These are phyloP conservation scores for Papilio machaon DNA, from an alignment of 1,140 invertebrate genomes.

Conservation along the genomic window DNA sequence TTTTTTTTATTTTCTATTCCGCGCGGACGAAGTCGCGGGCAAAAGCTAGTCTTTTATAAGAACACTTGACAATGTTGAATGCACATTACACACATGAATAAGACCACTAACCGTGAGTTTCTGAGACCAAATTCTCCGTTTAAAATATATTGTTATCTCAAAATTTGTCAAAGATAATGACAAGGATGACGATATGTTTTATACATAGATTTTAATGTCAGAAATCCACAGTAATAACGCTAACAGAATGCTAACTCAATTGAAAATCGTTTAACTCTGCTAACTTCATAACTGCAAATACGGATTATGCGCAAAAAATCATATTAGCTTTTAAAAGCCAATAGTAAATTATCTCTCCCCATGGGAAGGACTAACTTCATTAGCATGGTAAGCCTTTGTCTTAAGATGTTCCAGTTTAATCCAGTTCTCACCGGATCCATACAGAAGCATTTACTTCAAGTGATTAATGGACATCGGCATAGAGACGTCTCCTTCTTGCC, in stretches of 20 bases:
- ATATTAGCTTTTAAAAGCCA: background rate
- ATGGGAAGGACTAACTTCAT: background rate
- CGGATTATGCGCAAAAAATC: background rate
- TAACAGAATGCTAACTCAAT: no score
- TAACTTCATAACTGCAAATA: background rate
- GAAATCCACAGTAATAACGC: no score
- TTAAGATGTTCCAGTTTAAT: background rate
- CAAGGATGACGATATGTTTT: no score
- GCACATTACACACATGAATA: background rate
- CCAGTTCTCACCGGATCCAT: background rate
- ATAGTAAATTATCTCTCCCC: background rate
- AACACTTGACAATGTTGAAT: background rate
- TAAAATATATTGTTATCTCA: no score
- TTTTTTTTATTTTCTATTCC: no score
- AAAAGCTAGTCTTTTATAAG: no score
- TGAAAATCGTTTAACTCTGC: no score
- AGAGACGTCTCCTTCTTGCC: constrained; percentile 23
- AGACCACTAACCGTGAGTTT: background rate
- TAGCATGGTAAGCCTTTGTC: background rate
- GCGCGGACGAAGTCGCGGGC: no score
- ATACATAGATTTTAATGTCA: no score
- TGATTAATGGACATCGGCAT: constrained; percentile 26
- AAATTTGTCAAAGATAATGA: no score
- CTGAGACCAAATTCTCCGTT: no score
- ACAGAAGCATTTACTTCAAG: background rate